Evolutionary conservation across 2,888 invertebrate species (phyloP), one percentile per base, ranked within the genome.

Genomic region (Melanotus villosus): DNA sequence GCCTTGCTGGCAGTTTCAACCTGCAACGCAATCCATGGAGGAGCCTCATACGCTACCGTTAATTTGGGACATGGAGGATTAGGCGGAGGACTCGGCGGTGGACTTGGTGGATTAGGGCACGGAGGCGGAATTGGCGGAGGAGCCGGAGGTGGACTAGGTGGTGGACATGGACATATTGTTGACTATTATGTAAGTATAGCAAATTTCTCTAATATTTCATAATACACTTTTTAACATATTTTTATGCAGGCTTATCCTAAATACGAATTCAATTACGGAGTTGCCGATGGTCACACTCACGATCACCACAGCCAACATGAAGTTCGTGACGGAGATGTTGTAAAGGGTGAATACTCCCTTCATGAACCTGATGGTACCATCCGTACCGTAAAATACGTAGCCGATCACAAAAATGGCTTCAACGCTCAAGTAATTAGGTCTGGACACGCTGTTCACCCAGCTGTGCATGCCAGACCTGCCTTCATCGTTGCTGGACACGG

Each of bases 241-340:
- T n/a, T 6, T 30, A 3, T 52, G 1, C 23, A 90, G 90, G 89
- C 90, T 14, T 90, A 90, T 77, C 90, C 91, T 23, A 88, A 88
- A 79, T 88, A 88, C 77, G 84, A 80, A 59, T 88, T 88, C 81
- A 88, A 88, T 75, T 88, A 88, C 72, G 88, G 88, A 32, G 88
- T 88, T 30, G 87, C 88, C 65, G 88, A 88, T 78, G 87, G 87
- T 77, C 87, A 88, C 78, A 87, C 86, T 0, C 88, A 88, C 9
- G 88, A 89, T 77, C 87, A 87, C 70, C 88, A 88, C 79, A 86
- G 87, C 1, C 88, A 88, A 72, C 87, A 88, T 62, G 88, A 89
- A 76, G 85, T 85, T 65, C 83, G 88, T 54, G 87, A 87, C 70
- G 87, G 87, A 10, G 87, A 86, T 75, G 82, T 78, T 14, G 87